phyloP scores from a whole-genome alignment of 2,113 vertebrate genomes.

The Callionymus lyra region DNA sequence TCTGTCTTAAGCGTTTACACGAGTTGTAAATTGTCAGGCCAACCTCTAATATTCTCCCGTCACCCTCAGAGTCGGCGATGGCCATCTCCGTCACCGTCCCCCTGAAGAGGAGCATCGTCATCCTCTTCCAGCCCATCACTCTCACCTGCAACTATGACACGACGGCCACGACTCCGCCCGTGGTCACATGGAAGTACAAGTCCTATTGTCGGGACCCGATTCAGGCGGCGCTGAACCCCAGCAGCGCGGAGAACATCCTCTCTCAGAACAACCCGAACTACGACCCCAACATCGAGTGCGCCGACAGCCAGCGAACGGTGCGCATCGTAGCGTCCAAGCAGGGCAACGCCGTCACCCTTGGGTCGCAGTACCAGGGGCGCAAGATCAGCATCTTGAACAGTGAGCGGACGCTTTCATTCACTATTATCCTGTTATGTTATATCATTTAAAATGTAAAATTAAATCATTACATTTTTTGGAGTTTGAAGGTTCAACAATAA shows the following conservation, averaged over 20 bases:
- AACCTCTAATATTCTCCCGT: no score
- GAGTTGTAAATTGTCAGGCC: no score
- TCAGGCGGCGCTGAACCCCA: conserved; percentile 74
- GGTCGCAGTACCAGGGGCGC: conserved; percentile 71
- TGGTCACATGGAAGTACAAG: conserved; percentile 80
- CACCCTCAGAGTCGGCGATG: conserved; percentile 40
- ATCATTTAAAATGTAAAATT: no score
- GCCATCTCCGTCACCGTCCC: conserved; percentile 56
- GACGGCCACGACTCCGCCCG: conserved; percentile 33
- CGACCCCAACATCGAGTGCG: conserved; percentile 77
- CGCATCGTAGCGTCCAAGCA: conserved; percentile 80
- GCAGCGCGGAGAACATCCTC: conserved; percentile 66
- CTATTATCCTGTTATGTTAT: no score
- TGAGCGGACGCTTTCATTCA: conserved; percentile 42
- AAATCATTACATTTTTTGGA: no score
- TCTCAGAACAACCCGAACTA: conserved; percentile 76
- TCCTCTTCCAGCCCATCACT: conserved; percentile 81
- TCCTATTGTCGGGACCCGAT: conserved; percentile 81
- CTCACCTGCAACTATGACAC: conserved; percentile 73
- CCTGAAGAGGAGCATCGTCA: conserved; percentile 64
- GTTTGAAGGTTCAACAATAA: no score
- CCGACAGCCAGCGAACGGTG: conserved; percentile 71
- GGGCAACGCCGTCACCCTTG: conserved; percentile 63
- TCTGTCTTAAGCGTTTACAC: no score
- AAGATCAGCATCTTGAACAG: conserved; percentile 74